Base-by-base conservation (phyloP, 2,113 vertebrate species). In the Speoplatyrhinus poulsoni region DNA sequence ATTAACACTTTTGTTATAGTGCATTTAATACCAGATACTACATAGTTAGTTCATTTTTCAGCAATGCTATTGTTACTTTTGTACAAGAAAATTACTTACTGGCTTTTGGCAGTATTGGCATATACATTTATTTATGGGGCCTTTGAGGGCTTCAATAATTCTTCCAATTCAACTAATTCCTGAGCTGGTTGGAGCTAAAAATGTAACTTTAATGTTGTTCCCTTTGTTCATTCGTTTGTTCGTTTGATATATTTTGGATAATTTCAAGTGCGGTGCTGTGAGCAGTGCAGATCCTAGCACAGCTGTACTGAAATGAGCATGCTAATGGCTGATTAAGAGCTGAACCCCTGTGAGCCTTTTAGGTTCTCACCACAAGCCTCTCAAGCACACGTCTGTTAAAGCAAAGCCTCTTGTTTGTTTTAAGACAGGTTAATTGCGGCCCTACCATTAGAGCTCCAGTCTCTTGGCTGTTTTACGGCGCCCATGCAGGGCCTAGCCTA, bases 341-440 rank as follows among this genome's bases (percentile, higher is more conserved):
- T 56, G 56, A 80, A 76, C 81, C 85, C 81, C 75, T 72, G 71
- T 65, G 73, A 69, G 83, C 74, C 70, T 85, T 84, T 69, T 72
- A 79, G 72, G 77, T 81, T 71, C 59, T 73, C 47, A 53, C 67
- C 4, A 80, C 72, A 71, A 70, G 48, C 69, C 77, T 80, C 75
- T 80, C 72, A 84, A 89, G 75, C 78, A 67, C 69, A 76, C 15
- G 72, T 79, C 75, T 78, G 69, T 80, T 85, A 82, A 85, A 79
- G 77, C 73, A 67, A 78, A n/a, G 66, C 69, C 70, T 83, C 77
- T 83, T 82, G 82, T 88, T 90, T 87, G 77, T 85, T 89, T 89
- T 86, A 83, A 80, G 82, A 76, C 86, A 82, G 86, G 87, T 88
- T 92, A 88, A 89, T 87, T 89, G 83, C 80, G 63, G 66, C 81